These are phyloP conservation scores for Drepana arcuata DNA, from an alignment of 1,140 invertebrate genomes.

Conservation along the genomic window DNA sequence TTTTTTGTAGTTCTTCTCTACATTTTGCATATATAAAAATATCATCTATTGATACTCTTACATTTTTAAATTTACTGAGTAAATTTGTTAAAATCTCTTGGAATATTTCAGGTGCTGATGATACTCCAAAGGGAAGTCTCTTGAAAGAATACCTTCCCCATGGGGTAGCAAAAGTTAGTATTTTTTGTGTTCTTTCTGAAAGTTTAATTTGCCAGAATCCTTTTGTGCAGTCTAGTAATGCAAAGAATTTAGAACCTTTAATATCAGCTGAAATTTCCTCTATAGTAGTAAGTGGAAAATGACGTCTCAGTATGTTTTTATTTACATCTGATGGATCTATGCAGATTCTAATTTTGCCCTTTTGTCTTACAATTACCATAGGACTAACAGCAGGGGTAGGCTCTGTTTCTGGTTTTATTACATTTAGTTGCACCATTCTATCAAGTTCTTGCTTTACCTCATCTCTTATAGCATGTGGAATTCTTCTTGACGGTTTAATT, in stretches of 20 bases:
- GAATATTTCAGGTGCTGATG: slow-evolving; percentile 15
- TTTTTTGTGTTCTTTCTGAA: slow-evolving; percentile 10
- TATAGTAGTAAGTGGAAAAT: slow-evolving; percentile 10
- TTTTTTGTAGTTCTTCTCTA: slow-evolving; percentile 10
- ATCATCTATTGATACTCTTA: slow-evolving; percentile 8
- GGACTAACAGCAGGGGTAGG: slow-evolving; percentile 12
- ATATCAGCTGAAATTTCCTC: slow-evolving; percentile 12
- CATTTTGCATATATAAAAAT: slow-evolving; percentile 7
- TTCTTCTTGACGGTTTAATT: too few species aligned
- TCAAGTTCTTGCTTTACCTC: slow-evolving; percentile 14
- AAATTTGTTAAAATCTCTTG: slow-evolving; percentile 11
- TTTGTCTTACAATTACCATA: slow-evolving; percentile 12
- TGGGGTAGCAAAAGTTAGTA: slow-evolving; percentile 15
- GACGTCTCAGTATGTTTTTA: slow-evolving; percentile 10
- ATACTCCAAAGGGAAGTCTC: slow-evolving; percentile 12
- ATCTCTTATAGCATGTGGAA: too few species aligned
- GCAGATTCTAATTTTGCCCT: slow-evolving; percentile 18
- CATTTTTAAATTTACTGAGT: slow-evolving; percentile 12
- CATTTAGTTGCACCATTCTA: slow-evolving; percentile 13
- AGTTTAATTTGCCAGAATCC: slow-evolving; percentile 18
- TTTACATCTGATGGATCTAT: slow-evolving; percentile 15
- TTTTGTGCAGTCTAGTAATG: slow-evolving; percentile 19
- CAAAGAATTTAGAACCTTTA: slow-evolving; percentile 15
- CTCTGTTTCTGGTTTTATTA: slow-evolving; percentile 15
- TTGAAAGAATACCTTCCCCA: slow-evolving; percentile 13